phyloP scores from a whole-genome alignment of 2,797 vertebrate genomes.

The Nyctalus aviator region DNA sequence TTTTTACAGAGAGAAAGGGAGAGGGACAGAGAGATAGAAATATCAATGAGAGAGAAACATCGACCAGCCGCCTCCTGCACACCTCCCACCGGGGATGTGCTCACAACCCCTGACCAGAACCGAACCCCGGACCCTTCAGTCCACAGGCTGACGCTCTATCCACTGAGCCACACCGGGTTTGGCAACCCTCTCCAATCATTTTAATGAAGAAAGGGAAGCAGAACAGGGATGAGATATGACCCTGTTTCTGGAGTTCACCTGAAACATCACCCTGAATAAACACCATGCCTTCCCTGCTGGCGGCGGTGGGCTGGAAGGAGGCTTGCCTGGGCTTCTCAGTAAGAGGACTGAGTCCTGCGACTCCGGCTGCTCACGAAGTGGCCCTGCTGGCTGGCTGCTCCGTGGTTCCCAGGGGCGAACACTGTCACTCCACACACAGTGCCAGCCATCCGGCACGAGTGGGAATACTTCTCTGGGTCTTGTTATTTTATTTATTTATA shows the following conservation, averaged over 20 bases:
- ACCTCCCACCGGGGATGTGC: too few species aligned
- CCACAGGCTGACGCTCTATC: too few species aligned
- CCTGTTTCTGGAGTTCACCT: slow-evolving; percentile 18
- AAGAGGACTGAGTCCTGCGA: background rate
- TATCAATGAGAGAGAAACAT: too few species aligned
- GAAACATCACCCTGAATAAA: background rate
- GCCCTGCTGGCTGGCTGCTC: background rate
- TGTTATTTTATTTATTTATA: background rate
- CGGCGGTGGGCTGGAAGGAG: background rate
- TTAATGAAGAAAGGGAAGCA: background rate
- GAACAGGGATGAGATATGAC: background rate
- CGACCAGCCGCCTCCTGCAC: too few species aligned
- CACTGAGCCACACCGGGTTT: too few species aligned
- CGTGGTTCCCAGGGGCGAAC: background rate
- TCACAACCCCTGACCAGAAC: too few species aligned
- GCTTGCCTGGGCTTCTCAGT: background rate
- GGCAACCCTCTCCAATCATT: too few species aligned
- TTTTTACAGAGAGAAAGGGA: too few species aligned
- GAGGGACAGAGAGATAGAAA: too few species aligned
- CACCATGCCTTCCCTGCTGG: background rate
- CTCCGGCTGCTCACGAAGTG: background rate
- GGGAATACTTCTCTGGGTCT: background rate
- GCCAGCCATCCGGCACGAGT: background rate
- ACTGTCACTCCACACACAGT: background rate
- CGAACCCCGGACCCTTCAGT: too few species aligned